Evolutionary conservation across 2,797 vertebrate species (phyloP).

Genomic region (Enteromius afrohamiltoni): DNA sequence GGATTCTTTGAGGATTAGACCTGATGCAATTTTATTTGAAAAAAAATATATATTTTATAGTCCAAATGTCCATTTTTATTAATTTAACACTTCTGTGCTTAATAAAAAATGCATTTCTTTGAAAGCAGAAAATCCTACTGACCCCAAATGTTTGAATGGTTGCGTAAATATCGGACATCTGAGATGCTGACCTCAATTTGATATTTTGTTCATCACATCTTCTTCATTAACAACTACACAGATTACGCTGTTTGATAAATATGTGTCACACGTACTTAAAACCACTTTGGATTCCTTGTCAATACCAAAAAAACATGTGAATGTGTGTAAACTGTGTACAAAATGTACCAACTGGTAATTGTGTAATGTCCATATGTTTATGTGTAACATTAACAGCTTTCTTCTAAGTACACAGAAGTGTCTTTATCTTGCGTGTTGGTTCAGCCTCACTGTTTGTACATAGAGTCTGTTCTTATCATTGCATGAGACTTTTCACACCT

Average conservation of each 20-base stretch:
- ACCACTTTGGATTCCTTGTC: slow-evolving; percentile 19
- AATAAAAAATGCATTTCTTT: neutral
- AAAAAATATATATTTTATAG: neutral
- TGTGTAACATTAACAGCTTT: slow-evolving; percentile 42
- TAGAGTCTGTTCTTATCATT: slow-evolving; percentile 67
- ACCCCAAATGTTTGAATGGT: neutral
- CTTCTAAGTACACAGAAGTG: slow-evolving; percentile 42
- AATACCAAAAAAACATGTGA: slow-evolving; percentile 32
- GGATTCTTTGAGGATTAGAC: neutral
- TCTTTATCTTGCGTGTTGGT: slow-evolving; percentile 74
- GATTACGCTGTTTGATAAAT: slow-evolving; percentile 6
- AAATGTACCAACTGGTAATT: slow-evolving; percentile 1
- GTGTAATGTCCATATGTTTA: slow-evolving; percentile 17
- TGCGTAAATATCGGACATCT: neutral
- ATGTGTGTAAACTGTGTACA: slow-evolving; percentile 40
- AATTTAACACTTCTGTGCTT: neutral
- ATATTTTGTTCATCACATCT: neutral
- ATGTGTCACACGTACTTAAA: slow-evolving; percentile 1
- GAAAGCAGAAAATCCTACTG: neutral
- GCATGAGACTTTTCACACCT: slow-evolving; percentile 88
- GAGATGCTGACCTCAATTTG: slow-evolving; percentile 1
- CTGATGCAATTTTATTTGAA: neutral
- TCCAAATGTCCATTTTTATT: neutral
- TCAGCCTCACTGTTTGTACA: slow-evolving; percentile 65
- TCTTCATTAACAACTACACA: neutral